Base-by-base conservation (phyloP, 2,888 invertebrate genomes). In the Osmoderma eremita region DNA sequence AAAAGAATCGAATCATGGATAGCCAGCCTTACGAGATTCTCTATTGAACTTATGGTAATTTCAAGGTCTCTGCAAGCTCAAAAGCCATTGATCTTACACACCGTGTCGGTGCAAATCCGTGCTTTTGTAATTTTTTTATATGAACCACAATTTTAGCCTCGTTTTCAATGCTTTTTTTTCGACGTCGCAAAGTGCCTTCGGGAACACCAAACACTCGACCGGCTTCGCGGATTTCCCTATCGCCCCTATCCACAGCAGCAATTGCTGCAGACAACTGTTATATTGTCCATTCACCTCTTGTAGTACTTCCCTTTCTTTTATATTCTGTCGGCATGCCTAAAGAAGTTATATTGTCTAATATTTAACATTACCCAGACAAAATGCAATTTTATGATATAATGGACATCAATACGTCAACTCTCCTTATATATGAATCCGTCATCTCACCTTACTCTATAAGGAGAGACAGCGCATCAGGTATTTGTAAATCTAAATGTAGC, bases 121-220 rank as follows among this genome's bases (percentile, higher is more conserved):
- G n/a, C n/a, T n/a, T n/a, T n/a, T n/a, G n/a, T n/a, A n/a, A n/a
- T n/a, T n/a, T n/a, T n/a, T n/a, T n/a, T n/a, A n/a, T n/a, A n/a
- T n/a, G 24, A 5, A 5, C 24, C 24, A 24, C 24, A 24, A 24
- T 41, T 41, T 41, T 41, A 49, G 30, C 49, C 39, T 63, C 49
- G 20, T 30, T 12, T 24, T 63, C n/a, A 15, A 10, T 38, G 24
- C 36, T 63, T 15, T 24, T 63, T 12, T 20, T 49, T 49, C 50
- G 50, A 22, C 50, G 50, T 12, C n/a, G 50, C 50, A 49, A 22
- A 22, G 50, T 49, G 20, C 50, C 15, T 49, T 49, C 50, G 12
- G 22, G 50, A 49, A 49, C 50, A 22, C 17, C 50, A 49, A 49
- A 49, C n/a, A 3, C 50, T 22, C 50, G 50, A 49, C 50, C 50